Evolutionary conservation across 2,888 invertebrate species (phyloP), one percentile per base, ranked within the genome.

Genomic region (Pristionchus entomophagus): DNA sequence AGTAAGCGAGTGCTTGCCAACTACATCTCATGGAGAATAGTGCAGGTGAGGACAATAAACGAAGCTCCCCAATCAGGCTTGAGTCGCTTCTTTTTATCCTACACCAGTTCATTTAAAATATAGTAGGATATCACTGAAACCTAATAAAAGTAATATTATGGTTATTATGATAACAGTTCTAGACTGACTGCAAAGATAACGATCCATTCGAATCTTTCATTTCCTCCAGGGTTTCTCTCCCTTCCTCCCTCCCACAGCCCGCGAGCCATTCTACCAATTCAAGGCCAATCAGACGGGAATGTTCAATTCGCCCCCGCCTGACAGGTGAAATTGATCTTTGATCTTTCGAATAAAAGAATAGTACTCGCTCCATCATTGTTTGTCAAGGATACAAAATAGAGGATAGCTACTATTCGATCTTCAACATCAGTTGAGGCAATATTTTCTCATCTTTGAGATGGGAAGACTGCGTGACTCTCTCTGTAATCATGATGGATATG

Each of bases 401-500:
- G 45, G 45, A 6, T 10, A 45, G 45, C 6, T 45, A 45, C 6
- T 45, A 45, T 45, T 45, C 6, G 45, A 45, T n/a, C n/a, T n/a
- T n/a, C n/a, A n/a, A n/a, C n/a, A n/a, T n/a, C n/a, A n/a, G n/a
- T n/a, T n/a, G n/a, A n/a, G n/a, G n/a, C n/a, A n/a, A n/a, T n/a
- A n/a, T n/a, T n/a, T n/a, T n/a, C n/a, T n/a, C n/a, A n/a, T 14
- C 85, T 89, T 87, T 62, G 82, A 91, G 92, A 86, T 93, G 93
- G 93, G 92, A 93, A 82, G 93, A 93, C 62, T 93, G 93, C 85
- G 92, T 93, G 12, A 90, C 91, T 0, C 85, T 93, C 49, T 90
- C 93, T 17, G 89, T 91, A 8, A 90, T 91, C 51, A 89, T 93
- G 89, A 89, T 93, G 87, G 93, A 93, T 80, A 91, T 93, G 92